Base-by-base conservation (phyloP, 2,797 vertebrate species). In the Podarcis siculus region DNA sequence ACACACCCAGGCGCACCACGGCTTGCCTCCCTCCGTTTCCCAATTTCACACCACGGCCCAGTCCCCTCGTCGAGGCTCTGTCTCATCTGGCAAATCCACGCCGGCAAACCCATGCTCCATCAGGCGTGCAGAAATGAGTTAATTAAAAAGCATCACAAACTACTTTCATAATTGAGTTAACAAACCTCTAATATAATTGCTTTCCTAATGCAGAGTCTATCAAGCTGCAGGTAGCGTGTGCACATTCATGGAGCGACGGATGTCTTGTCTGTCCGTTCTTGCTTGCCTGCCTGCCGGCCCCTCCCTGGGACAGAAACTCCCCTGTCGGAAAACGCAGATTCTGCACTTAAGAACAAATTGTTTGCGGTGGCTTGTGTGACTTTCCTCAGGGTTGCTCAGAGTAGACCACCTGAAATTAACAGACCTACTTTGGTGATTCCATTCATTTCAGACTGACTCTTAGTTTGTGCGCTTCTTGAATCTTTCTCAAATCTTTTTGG, bases 161-260 rank as follows among this genome's bases (percentile, higher is more conserved):
- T 72, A 35, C 82, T 89, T 92, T 80, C 67, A 61, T 90, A 93
- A 93, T 83, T 49, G 6, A 85, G 76, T 92, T 92, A 94, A 89
- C 79, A 35, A 89, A 88, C 27, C 79, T 85, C 82, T 89, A 75
- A 82, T 82, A 86, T 87, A 91, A 92, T 91, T 92, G 79, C 83
- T 80, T 89, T 80, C 72, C 88, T 75, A 72, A 55, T 80, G 79
- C 87, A 72, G 71, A 49, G 78, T 35, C 83, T 82, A 13, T 86
- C 0, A 2, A 80, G 55, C 84, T 81, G 80, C 86, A 78, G 92
- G 89, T 89, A 81, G 66, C 0, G 0, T 1, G 55, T 3, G 58
- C 25, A 35, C 83, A 72, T 49, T 37, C 76, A 71, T 61, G 0
- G 75, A 83, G 71, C 67, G 49, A 1, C 0, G 0, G 0, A 0